A percentile compares a stretch with the other conserved stretches of the same genome.
Conservation (phyloP, 1,140 invertebrate genomes). For the Drosophila watanabei region DNA sequence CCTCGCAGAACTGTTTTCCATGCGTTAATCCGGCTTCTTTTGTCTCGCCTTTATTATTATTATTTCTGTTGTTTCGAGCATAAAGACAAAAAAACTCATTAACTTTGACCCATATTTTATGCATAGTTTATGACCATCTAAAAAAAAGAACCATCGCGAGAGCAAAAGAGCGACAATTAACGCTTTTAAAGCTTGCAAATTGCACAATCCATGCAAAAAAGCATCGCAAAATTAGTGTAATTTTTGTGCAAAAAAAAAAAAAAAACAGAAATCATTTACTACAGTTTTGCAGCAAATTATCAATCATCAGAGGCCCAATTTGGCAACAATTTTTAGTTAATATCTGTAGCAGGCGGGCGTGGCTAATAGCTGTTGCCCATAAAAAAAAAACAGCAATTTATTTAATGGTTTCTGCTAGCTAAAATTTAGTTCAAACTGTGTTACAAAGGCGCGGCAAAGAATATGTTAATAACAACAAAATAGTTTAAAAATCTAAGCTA, state of each 20-base stretch:
- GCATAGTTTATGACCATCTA: conserved; percentile 34
- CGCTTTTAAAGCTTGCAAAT: conserved; percentile 29
- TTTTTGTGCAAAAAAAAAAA: conserved; percentile 10
- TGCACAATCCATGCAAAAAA: conserved; percentile 30
- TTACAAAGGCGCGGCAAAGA: background rate
- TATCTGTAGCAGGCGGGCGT: conserved; percentile 41
- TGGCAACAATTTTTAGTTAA: conserved; percentile 36
- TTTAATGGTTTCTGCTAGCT: conserved; percentile 12
- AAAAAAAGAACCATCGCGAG: conserved; percentile 19
- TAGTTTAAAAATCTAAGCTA: background rate
- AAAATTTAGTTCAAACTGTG: conserved; percentile 3
- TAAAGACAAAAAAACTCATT: conserved; percentile 48
- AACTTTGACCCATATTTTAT: conserved; percentile 64
- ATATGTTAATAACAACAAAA: background rate
- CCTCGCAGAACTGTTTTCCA: conserved; percentile 27
- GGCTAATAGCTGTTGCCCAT: conserved; percentile 41
- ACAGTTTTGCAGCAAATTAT: conserved; percentile 43
- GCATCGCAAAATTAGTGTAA: conserved; percentile 24
- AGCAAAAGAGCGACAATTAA: conserved; percentile 10
- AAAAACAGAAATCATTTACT: conserved; percentile 13
- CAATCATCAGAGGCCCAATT: conserved; percentile 28
- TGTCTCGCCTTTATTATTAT: conserved; percentile 22
- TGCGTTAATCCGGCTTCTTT: conserved; percentile 41
- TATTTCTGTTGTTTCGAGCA: conserved; percentile 34
- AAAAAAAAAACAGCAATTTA: conserved; percentile 35